Evolutionary conservation across 2,888 invertebrate genomes (phyloP).

Genomic region (Drosophila anceps): DNA sequence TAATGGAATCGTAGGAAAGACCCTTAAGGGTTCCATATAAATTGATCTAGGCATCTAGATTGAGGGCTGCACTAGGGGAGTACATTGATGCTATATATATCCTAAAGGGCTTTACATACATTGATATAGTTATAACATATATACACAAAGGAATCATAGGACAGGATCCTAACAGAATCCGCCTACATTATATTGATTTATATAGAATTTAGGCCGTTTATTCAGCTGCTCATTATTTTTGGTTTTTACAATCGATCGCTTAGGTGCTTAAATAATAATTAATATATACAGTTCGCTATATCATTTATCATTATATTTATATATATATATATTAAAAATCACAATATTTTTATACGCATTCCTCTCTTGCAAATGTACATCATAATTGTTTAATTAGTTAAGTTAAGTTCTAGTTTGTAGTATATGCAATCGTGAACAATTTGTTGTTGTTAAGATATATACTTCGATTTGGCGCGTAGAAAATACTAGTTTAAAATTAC

Average conservation of each 20-base stretch:
- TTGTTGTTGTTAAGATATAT: conserved; percentile 38
- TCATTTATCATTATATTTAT: conserved; percentile 32
- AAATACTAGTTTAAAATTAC: conserved; percentile 16
- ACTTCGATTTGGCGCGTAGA: conserved; percentile 30
- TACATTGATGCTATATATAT: no score
- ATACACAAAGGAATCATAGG: background rate
- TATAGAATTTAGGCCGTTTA: conserved; percentile 32
- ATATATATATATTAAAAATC: conserved; percentile 64
- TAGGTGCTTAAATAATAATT: conserved; percentile 39
- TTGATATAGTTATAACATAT: background rate
- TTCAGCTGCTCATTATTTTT: conserved; percentile 40
- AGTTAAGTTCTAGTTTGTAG: conserved; percentile 27
- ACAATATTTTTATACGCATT: conserved; percentile 61
- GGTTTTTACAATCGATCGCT: conserved; percentile 37
- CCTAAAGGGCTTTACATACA: background rate
- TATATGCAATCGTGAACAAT: conserved; percentile 36
- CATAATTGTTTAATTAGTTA: conserved; percentile 43
- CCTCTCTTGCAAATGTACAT: conserved; percentile 45
- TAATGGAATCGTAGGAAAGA: no score
- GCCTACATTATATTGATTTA: background rate
- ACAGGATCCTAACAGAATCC: background rate
- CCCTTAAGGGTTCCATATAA: no score
- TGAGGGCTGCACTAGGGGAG: no score
- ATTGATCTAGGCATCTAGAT: no score
- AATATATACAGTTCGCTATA: conserved; percentile 24